Evolutionary conservation across 1,140 invertebrate species (phyloP), one percentile per base, ranked within the genome.

Genomic region (Drosophila ironensis): DNA sequence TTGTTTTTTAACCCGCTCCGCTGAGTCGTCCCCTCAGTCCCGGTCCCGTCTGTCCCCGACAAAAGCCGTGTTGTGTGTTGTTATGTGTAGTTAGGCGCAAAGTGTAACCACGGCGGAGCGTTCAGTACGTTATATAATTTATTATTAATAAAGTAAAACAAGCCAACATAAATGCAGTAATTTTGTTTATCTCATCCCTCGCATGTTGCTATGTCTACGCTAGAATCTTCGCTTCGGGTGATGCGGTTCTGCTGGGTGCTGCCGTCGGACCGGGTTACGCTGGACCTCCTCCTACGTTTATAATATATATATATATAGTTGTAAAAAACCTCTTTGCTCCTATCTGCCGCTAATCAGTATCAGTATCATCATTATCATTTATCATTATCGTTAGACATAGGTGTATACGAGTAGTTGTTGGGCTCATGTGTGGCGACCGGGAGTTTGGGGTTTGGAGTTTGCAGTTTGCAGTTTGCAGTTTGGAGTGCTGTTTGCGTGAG

Each of bases 141-240:
- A 81, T 81, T 81, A 81, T 82, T 76, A 81, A 81, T 81, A 80
- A 80, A 75, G 76, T 78, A 80, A 80, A 80, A 80, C 75, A 80
- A 80, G 75, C 75, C 60, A 64, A 64, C 60, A 64, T 64, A 64
- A 64, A 64, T 64, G 60, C 60, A 64, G 33, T 64, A 30, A 47
- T 40, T 64, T 64, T 61, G 41, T 63, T 63, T 54, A 50, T 12
- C 20, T 17, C 20, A 12, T 37, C 16, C 14, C 33, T 50, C 28
- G 17, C 0, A 17, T n/a, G 24, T 16, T 41, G 22, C 40, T 35
- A 22, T 41, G 35, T 37, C 16, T 37, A 37, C 33, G 12, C 24
- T 51, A 38, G 33, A 16, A 20, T 40, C 14, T 54, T 19, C 24
- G 42, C n/a, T n/a, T n/a, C n/a, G n/a, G n/a, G n/a, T n/a, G n/a